Conservation (phyloP, 2,113 vertebrate genomes). For the Fulica atra region DNA sequence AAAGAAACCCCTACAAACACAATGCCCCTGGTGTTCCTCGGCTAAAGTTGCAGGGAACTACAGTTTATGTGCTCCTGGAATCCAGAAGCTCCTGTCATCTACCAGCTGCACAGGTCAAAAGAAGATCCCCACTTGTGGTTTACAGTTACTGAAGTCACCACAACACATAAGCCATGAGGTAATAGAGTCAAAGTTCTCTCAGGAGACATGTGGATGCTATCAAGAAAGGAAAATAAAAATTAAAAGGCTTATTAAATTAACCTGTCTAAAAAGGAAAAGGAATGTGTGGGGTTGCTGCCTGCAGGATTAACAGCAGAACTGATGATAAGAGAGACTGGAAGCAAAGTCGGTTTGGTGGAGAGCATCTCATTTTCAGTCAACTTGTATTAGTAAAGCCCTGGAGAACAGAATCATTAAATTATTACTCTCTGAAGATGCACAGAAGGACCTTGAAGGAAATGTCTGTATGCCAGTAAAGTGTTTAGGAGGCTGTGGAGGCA, state of each 20-base stretch:
- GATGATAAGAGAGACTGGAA: constrained; percentile 46
- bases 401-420: constrained; percentile 43
- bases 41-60: background rate
- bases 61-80: background rate
- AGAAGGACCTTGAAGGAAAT: background rate
- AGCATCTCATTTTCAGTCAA: constrained; percentile 33
- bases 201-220: background rate
- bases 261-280: constrained; percentile 35
- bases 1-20: background rate
- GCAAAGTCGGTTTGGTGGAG: background rate
- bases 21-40: background rate
- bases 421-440: background rate
- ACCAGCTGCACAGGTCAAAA: background rate
- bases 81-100: background rate
- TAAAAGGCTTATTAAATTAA: constrained; percentile 63
- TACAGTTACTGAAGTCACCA: background rate
- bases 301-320: constrained; percentile 60
- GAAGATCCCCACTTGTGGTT: background rate
- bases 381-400: constrained; percentile 21
- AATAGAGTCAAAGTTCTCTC: constrained; percentile 3
- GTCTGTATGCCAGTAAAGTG: background rate
- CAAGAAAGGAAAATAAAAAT: background rate
- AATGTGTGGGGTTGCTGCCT: constrained; percentile 19
- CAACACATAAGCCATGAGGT: background rate
- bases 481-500: background rate